Evolutionary conservation across 2,888 invertebrate genomes (phyloP).

Genomic region (Heteromyza rotundicornis): DNA sequence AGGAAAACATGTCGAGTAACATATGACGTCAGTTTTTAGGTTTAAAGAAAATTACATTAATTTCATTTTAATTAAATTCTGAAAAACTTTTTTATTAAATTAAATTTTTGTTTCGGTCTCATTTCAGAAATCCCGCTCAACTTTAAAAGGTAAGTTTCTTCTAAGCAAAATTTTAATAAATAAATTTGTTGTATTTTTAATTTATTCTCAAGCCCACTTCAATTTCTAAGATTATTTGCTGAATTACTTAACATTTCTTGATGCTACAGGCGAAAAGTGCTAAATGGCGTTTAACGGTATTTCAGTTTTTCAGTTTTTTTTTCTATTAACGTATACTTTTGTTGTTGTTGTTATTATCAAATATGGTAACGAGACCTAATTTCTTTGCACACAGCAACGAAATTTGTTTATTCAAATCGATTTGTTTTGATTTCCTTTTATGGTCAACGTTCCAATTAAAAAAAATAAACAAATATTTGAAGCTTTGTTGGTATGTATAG

Average conservation of each 20-base stretch:
- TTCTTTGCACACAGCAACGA: conserved; percentile 38
- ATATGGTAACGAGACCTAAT: conserved; percentile 56
- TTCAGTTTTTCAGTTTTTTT: conserved; percentile 18
- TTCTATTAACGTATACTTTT: too few species aligned
- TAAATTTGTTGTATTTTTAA: too few species aligned
- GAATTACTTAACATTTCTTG: conserved; percentile 5
- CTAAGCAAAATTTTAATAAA: too few species aligned
- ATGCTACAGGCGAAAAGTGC: conserved; percentile 20
- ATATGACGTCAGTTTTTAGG: too few species aligned
- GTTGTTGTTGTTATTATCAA: conserved; percentile 19
- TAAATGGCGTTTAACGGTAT: conserved; percentile 28
- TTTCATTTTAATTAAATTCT: too few species aligned
- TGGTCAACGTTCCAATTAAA: neutral
- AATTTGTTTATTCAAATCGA: conserved; percentile 16
- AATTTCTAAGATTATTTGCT: neutral
- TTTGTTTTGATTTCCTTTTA: conserved; percentile 1
- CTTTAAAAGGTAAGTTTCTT: neutral
- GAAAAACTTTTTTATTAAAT: too few species aligned
- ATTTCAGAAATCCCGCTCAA: neutral
- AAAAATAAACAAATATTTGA: too few species aligned
- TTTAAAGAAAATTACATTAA: too few species aligned
- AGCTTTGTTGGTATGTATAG: too few species aligned
- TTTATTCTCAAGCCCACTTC: too few species aligned
- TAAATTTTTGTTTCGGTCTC: too few species aligned
- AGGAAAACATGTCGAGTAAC: too few species aligned